Conservation (phyloP, 2,797 vertebrate species). For the Micromesistius poutassou region DNA sequence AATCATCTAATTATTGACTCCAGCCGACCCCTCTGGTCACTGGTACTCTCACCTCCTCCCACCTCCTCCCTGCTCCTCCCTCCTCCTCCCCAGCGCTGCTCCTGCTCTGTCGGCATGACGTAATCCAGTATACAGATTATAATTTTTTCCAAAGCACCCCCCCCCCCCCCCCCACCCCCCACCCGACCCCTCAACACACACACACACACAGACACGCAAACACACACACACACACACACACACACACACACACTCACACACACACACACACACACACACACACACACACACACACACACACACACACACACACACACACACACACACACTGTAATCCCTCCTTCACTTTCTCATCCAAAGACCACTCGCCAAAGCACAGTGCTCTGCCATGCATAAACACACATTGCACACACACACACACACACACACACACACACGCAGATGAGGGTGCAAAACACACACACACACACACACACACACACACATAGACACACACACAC, state of each 20-base stretch:
- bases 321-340: constrained; percentile 55
- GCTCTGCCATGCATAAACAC: constrained; percentile 1
- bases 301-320: background rate
- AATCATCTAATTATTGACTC: too few relatives aligned
- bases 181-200: background rate
- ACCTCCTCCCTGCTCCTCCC: background rate
- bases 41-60: background rate
- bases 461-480: background rate
- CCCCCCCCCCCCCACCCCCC: background rate
- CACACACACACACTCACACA: constrained; percentile 11
- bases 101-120: background rate
- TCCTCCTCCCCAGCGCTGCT: background rate
- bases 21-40: background rate
- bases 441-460: background rate
- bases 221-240: too few relatives aligned
- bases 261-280: too few relatives aligned
- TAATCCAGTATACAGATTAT: constrained; percentile 4
- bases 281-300: too few relatives aligned
- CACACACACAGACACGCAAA: too few relatives aligned
- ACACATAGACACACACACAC: too few relatives aligned
- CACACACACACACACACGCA: background rate
- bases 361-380: constrained; percentile 15
- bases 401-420: background rate
- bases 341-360: constrained; percentile 62
- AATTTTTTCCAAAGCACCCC: background rate